Evolutionary conservation across 2,797 vertebrate species (phyloP).

Genomic region (Malacoraja senta): DNA sequence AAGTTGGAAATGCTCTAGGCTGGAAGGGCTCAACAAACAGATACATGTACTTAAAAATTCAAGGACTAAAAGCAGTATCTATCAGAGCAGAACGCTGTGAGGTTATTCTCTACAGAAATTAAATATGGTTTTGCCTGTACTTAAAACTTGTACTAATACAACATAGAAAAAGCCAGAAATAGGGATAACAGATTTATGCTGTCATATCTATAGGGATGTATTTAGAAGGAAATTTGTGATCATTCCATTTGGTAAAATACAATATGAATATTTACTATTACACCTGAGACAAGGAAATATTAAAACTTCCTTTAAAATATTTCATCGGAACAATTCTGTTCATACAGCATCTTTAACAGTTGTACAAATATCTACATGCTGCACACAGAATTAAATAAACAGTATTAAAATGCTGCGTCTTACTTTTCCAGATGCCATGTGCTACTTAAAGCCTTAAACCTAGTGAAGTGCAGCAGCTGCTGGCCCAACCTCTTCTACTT

Average conservation of each 20-base stretch:
- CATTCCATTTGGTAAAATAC: conserved; percentile 39
- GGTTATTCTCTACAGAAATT: background rate
- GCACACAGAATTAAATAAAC: conserved; percentile 37
- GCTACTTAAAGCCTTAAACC: conserved; percentile 33
- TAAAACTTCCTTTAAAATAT: conserved; percentile 39
- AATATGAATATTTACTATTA: conserved; percentile 38
- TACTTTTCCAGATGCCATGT: conserved; percentile 36
- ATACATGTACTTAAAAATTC: conserved; percentile 28
- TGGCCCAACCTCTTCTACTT: conserved; percentile 31
- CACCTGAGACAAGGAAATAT: conserved; percentile 39
- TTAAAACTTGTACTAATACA: conserved; percentile 25
- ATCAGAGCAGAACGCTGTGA: conserved; percentile 1
- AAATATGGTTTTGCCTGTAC: conserved; percentile 7
- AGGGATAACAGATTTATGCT: conserved; percentile 26
- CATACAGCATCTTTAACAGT: conserved; percentile 38
- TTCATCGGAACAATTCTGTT: conserved; percentile 38
- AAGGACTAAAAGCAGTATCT: background rate
- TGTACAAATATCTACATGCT: conserved; percentile 38
- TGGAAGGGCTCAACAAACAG: conserved; percentile 35
- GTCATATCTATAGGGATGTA: conserved; percentile 29
- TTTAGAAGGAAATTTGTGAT: conserved; percentile 36
- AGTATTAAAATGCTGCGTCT: conserved; percentile 24
- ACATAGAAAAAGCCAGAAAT: conserved; percentile 37
- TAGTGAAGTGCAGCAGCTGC: conserved; percentile 30
- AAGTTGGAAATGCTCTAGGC: background rate